These are phyloP conservation scores for Lathamus discolor DNA, from an alignment of 2,113 vertebrate genomes.

Conservation along the genomic window DNA sequence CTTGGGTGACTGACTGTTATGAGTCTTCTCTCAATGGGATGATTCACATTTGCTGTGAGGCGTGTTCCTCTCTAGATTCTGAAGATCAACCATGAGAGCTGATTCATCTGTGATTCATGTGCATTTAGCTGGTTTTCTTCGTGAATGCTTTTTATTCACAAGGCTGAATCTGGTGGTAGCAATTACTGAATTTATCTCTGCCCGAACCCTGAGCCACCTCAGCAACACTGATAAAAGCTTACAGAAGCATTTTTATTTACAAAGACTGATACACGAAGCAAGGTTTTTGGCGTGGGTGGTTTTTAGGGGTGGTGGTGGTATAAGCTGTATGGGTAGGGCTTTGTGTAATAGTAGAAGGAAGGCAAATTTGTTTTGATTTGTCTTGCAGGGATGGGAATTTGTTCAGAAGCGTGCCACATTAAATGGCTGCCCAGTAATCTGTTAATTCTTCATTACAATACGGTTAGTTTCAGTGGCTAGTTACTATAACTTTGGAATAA, in stretches of 20 bases:
- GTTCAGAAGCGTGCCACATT: not conserved
- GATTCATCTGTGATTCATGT: constrained; percentile 54
- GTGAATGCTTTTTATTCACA: constrained; percentile 27
- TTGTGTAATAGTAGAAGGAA: not conserved
- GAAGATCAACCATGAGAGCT: constrained; percentile 18
- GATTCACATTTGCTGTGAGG: constrained; percentile 33
- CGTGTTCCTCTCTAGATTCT: not conserved
- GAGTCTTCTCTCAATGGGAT: not conserved
- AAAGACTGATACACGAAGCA: not conserved
- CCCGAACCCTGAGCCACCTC: not conserved
- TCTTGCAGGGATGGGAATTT: not conserved
- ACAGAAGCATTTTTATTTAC: not conserved
- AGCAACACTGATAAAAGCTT: not conserved
- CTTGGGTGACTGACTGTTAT: not conserved
- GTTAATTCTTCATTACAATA: not conserved
- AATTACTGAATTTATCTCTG: constrained; percentile 30
- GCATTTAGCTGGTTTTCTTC: constrained; percentile 48
- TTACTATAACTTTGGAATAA: not conserved
- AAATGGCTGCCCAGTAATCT: not conserved
- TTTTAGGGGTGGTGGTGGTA: not conserved
- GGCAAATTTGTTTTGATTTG: not conserved
- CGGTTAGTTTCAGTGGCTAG: not conserved
- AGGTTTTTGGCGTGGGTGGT: not conserved
- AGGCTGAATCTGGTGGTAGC: not conserved
- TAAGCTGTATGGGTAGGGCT: not conserved